Conservation (phyloP, 2,888 invertebrate species). For the Lycaena phlaeas region DNA sequence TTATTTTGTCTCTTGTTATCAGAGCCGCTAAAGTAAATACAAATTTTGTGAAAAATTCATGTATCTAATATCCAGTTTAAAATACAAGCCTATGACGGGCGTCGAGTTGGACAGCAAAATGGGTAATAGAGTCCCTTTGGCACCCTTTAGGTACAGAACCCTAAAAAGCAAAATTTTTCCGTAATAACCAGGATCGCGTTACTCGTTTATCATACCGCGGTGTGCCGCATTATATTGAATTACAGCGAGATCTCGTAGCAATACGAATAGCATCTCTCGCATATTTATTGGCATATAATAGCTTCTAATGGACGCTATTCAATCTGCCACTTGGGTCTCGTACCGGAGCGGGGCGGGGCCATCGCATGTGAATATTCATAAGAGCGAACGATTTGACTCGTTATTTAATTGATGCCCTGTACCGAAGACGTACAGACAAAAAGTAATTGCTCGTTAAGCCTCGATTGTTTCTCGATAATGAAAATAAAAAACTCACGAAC, state of each 20-base stretch:
- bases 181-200: background rate
- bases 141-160: too few relatives aligned
- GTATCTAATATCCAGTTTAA: too few relatives aligned
- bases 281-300: conserved; percentile 71
- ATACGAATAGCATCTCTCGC: conserved; percentile 54
- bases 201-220: background rate
- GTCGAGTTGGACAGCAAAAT: too few relatives aligned
- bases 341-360: conserved; percentile 39
- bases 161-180: background rate
- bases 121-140: too few relatives aligned
- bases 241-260: conserved; percentile 51
- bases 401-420: conserved; percentile 57
- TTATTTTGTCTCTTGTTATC: too few relatives aligned
- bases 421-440: conserved; percentile 47
- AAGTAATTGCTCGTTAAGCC: conserved; percentile 66
- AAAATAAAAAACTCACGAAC: conserved; percentile 46
- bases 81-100: too few relatives aligned
- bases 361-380: conserved; percentile 60
- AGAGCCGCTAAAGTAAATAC: too few relatives aligned
- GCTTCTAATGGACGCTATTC: conserved; percentile 69
- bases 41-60: too few relatives aligned
- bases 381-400: conserved; percentile 33
- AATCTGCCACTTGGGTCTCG: conserved; percentile 65
- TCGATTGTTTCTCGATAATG: conserved; percentile 62
- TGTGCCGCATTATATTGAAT: conserved; percentile 49